Base-by-base conservation (phyloP, 2,797 vertebrate species). In the Rhadinocentrus ornatus region DNA sequence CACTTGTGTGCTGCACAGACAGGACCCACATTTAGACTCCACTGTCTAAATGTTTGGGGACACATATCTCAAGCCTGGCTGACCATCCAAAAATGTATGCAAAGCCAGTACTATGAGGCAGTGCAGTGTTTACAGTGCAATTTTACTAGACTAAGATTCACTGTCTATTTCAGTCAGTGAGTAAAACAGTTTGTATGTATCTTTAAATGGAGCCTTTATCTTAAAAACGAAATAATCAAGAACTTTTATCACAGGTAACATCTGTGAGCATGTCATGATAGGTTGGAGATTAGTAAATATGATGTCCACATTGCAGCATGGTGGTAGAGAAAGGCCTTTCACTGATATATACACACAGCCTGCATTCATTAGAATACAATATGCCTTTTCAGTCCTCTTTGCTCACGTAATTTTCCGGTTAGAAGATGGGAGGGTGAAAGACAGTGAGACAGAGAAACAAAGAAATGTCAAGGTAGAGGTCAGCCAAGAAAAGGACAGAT, bases 351-450 rank as follows among this genome's bases (percentile, higher is more conserved):
- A 78, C 65, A 89, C 78, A 81, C 64, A 73, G 85, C 73, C 84
- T 56, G 72, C 69, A 89, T 91, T 93, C 82, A 93, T 62, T 46
- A 16, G 79, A 90, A 84, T 71, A 93, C 93, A 94, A 93, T 91
- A 86, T 83, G 77, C 79, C 90, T 89, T 93, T 93, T 93, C 89
- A 93, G 90, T 86, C 75, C 82, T 86, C 65, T 75, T 74, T 83
- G 81, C 80, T 84, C 84, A 86, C 78, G 80, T 90, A 91, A 93
- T 93, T 87, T 82, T 82, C 63, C 70, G 84, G 74, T 73, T 81
- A 72, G 87, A 84, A 80, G 70, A 81, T 84, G 83, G 84, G 81
- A 78, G 83, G 86, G 84, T 78, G 72, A 75, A 26, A 16, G 80
- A 65, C 59, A 59, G 72, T 69, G 68, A 71, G 5, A 71, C 10